phyloP scores from a whole-genome alignment of 2,797 vertebrate species.

The Pempheris klunzingeri region DNA sequence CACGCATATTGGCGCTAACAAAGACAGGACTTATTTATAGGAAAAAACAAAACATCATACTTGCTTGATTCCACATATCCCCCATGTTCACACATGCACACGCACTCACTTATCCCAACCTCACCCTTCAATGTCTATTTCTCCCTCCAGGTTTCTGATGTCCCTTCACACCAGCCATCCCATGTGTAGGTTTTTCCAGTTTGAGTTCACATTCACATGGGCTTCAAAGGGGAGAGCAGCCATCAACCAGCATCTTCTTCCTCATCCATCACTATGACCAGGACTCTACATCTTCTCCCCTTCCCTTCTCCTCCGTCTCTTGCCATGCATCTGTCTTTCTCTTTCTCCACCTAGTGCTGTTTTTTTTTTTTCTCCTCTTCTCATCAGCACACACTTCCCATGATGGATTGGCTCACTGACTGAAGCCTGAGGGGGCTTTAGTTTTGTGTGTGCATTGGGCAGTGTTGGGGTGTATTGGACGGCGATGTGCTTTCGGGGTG shows the following conservation, averaged over 20 bases:
- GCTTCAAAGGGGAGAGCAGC: slow-evolving; percentile 48
- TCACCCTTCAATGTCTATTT: not conserved
- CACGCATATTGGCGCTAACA: slow-evolving; percentile 33
- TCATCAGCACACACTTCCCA: slow-evolving; percentile 60
- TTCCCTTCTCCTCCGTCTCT: slow-evolving; percentile 32
- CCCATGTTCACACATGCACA: not conserved
- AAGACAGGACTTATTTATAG: slow-evolving; percentile 28
- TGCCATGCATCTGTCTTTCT: slow-evolving; percentile 26
- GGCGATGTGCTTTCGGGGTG: slow-evolving; percentile 3
- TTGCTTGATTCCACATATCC: slow-evolving; percentile 3
- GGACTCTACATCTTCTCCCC: slow-evolving; percentile 35
- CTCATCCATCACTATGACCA: slow-evolving; percentile 76
- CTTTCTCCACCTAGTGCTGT: slow-evolving; percentile 31
- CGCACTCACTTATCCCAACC: not conserved
- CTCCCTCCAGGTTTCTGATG: slow-evolving; percentile 16
- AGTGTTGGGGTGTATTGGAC: slow-evolving; percentile 22
- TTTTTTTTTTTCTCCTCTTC: slow-evolving; percentile 35
- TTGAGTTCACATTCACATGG: slow-evolving; percentile 38
- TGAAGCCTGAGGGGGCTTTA: slow-evolving; percentile 62
- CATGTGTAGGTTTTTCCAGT: slow-evolving; percentile 22
- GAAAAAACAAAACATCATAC: slow-evolving; percentile 5
- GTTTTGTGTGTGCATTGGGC: slow-evolving; percentile 36
- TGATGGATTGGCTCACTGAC: slow-evolving; percentile 77
- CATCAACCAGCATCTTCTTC: slow-evolving; percentile 55
- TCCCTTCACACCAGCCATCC: slow-evolving; percentile 33